Evolutionary conservation across 1,140 invertebrate genomes (phyloP), one percentile per base, ranked within the genome.

Genomic region (Dryas iulia): DNA sequence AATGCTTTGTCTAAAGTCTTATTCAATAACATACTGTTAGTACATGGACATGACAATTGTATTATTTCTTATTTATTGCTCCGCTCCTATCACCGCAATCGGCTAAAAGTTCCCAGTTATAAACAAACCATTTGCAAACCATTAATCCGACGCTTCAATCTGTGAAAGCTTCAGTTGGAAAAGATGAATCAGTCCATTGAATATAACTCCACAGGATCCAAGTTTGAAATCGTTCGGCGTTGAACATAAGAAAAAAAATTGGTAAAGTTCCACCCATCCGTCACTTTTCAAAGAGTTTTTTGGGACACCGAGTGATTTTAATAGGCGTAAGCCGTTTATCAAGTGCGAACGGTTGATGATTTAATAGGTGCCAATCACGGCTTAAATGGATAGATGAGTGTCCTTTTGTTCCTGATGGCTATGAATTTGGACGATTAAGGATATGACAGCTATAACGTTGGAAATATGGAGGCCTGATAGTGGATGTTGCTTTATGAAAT

Each of bases 271-370:
- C 69, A 59, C 71, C 31, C 68, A 74, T 74, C 68, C 68, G 70
- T 74, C 72, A 74, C 60, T 47, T 71, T 70, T 66, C 71, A 73
- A 73, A 73, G 71, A 66, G 71, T 72, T 73, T 73, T 72, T 73
- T 69, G 59, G 67, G 71, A 65, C 68, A 64, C 7, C 54, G 64
- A 74, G 68, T 71, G 72, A 74, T 67, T 74, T 74, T 71, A 70
- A 74, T 68, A 74, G 61, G 60, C 64, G 59, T 47, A 61, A 65
- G 58, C 47, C 72, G 57, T 74, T 61, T 54, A 74, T 74, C 72
- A 71, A 70, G 69, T 59, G 66, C 59, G 57, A 62, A 59, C 59
- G 68, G 54, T 67, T 52, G 69, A 71, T 71, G 72, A 71, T 74
- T 74, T 74, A 74, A 71, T 60, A 39, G 65, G 21, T 56, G 72